A percentile compares a stretch with the other conserved stretches of the same genome.
Evolutionary conservation across 2,113 vertebrate species (phyloP).

Genomic region (Nematolebias whitei): DNA sequence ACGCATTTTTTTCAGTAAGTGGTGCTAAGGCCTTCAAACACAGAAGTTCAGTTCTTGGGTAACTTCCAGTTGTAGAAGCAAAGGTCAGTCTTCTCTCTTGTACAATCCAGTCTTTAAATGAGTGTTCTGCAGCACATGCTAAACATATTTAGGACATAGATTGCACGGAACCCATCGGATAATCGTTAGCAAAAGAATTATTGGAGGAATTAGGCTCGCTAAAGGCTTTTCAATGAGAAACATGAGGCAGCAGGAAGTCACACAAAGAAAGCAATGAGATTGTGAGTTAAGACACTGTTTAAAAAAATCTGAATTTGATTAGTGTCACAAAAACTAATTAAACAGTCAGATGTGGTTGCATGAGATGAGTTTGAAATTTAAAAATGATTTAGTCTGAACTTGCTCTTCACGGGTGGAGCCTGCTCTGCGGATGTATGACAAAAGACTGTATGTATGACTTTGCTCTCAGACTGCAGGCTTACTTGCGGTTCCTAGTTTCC

Average conservation of each 20-base stretch:
- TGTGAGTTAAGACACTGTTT: conserved; percentile 35
- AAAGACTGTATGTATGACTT: too few relatives aligned
- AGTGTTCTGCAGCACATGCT: conserved; percentile 29
- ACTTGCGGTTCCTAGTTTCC: too few relatives aligned
- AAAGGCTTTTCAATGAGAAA: conserved; percentile 51
- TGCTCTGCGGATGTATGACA: neutral
- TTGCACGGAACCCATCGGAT: conserved; percentile 50
- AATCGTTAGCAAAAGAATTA: conserved; percentile 65
- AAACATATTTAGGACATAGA: conserved; percentile 52
- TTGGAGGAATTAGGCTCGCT: conserved; percentile 27
- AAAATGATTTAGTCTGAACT: neutral
- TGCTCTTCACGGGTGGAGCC: neutral
- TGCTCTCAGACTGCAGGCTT: too few relatives aligned
- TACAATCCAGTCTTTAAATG: conserved; percentile 48
- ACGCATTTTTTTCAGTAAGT: conserved; percentile 31
- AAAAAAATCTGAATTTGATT: too few relatives aligned
- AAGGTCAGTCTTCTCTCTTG: conserved; percentile 18
- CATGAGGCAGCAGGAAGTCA: conserved; percentile 55
- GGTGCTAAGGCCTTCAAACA: conserved; percentile 34
- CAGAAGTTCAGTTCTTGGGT: conserved; percentile 7
- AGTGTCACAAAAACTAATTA: too few relatives aligned
- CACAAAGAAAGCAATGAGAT: conserved; percentile 48
- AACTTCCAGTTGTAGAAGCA: conserved; percentile 28
- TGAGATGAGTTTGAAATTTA: neutral
- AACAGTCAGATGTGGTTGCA: conserved; percentile 32